Evolutionary conservation across 1,140 invertebrate genomes (phyloP).

Genomic region (Glossosoma conforme): DNA sequence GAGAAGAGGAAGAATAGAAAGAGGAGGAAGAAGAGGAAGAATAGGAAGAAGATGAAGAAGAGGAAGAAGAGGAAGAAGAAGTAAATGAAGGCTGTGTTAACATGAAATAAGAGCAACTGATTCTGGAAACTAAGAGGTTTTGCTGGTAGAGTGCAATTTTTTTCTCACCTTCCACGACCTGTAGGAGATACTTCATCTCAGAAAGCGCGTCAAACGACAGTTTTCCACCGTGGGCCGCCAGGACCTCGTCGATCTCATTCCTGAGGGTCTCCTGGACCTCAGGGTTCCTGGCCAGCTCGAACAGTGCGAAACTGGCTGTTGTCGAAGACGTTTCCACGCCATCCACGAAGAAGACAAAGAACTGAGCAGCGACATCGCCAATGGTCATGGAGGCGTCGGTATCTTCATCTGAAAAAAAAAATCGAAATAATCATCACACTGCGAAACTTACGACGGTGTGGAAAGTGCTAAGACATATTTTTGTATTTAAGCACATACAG

Average conservation of each 20-base stretch:
- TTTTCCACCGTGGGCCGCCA: slow-evolving; percentile 35
- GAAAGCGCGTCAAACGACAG: slow-evolving; percentile 40
- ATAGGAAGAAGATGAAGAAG: no score
- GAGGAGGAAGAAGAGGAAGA: no score
- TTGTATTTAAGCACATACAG: no score
- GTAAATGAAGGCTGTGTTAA: no score
- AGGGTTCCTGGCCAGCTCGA: slow-evolving; percentile 49
- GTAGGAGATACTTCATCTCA: slow-evolving; percentile 46
- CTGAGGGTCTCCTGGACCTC: slow-evolving; percentile 50
- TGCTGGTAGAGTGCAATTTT: no score
- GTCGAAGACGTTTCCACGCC: slow-evolving; percentile 59
- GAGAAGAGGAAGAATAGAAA: no score
- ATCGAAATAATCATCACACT: no score
- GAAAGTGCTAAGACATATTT: no score
- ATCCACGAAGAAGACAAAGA: slow-evolving; percentile 47
- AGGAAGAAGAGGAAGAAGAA: no score
- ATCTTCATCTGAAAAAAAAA: slow-evolving; percentile 50
- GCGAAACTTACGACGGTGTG: no score
- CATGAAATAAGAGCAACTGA: no score
- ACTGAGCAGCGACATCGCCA: slow-evolving; percentile 37
- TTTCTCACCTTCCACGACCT: slow-evolving; percentile 41
- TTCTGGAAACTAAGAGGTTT: no score
- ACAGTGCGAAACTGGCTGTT: slow-evolving; percentile 44
- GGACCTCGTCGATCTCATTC: slow-evolving; percentile 51
- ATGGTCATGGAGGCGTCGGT: slow-evolving; percentile 35